These are phyloP conservation scores for Isoperla grammatica DNA, from an alignment of 2,888 invertebrate genomes.

Conservation along the genomic window DNA sequence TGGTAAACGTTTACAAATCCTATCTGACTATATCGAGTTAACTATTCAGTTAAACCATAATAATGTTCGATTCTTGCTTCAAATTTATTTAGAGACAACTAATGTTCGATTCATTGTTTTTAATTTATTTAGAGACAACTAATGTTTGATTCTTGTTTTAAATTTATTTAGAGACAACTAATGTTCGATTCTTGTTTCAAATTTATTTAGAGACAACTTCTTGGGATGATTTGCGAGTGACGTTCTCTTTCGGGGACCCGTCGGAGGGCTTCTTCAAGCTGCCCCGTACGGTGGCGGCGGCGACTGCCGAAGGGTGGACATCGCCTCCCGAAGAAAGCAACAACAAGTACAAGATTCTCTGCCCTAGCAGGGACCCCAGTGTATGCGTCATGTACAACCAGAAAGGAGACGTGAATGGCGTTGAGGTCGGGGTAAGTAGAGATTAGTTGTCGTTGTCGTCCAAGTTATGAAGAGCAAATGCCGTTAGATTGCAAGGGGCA, in stretches of 20 bases:
- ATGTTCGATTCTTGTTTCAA: too few relatives aligned
- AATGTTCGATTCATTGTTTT: too few relatives aligned
- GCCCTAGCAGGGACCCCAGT: background rate
- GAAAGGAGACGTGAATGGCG: background rate
- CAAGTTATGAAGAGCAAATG: too few relatives aligned
- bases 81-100: too few relatives aligned
- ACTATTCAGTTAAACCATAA: too few relatives aligned
- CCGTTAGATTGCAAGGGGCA: too few relatives aligned
- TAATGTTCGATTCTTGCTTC: too few relatives aligned
- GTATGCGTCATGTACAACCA: conserved; percentile 7
- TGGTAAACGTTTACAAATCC: too few relatives aligned
- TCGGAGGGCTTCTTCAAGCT: background rate
- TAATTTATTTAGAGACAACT: background rate
- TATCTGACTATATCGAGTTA: too few relatives aligned
- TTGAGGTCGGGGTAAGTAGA: background rate
- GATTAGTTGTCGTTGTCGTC: too few relatives aligned
- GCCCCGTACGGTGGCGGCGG: background rate
- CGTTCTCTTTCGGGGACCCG: background rate
- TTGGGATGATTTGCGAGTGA: conserved; percentile 8
- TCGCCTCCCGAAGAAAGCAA: background rate
- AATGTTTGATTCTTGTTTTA: too few relatives aligned
- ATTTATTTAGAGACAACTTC: background rate
- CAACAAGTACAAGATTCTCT: background rate
- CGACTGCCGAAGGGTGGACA: conserved; percentile 1
- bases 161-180: too few relatives aligned